Conservation (phyloP, 2,797 vertebrate species). For the Schizothorax lantsangensis region DNA sequence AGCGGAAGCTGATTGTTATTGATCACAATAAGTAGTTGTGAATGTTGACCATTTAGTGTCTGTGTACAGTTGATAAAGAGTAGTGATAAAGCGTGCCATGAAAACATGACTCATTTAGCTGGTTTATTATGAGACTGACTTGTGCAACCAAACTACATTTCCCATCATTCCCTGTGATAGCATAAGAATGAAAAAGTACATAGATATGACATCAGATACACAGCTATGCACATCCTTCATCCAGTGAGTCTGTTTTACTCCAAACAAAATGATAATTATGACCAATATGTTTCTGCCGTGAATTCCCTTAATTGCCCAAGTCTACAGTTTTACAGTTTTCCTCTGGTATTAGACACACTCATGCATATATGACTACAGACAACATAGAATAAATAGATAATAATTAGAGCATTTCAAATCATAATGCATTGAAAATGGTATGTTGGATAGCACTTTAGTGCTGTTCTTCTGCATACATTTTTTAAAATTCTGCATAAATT, state of each 20-base stretch:
- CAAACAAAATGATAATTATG: neutral
- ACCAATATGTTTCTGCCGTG: neutral
- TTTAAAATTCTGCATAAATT: neutral
- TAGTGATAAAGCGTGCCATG: neutral
- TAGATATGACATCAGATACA: neutral
- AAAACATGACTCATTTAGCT: too few species aligned
- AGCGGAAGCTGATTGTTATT: neutral
- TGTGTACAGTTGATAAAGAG: neutral
- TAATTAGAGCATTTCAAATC: neutral
- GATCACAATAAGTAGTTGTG: neutral
- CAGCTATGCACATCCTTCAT: neutral
- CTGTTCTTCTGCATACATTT: neutral
- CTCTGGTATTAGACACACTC: neutral
- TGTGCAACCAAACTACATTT: neutral
- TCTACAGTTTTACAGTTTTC: constrained; percentile 1
- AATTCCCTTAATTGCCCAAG: neutral
- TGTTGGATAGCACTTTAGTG: neutral
- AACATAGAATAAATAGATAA: neutral
- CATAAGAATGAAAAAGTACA: neutral
- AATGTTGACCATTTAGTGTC: neutral
- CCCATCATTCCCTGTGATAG: neutral
- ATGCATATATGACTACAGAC: neutral
- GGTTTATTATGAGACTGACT: neutral
- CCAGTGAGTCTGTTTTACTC: neutral
- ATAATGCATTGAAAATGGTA: neutral